phyloP scores from a whole-genome alignment of 1,140 invertebrate genomes.

The Druon quercuslanigerum region DNA sequence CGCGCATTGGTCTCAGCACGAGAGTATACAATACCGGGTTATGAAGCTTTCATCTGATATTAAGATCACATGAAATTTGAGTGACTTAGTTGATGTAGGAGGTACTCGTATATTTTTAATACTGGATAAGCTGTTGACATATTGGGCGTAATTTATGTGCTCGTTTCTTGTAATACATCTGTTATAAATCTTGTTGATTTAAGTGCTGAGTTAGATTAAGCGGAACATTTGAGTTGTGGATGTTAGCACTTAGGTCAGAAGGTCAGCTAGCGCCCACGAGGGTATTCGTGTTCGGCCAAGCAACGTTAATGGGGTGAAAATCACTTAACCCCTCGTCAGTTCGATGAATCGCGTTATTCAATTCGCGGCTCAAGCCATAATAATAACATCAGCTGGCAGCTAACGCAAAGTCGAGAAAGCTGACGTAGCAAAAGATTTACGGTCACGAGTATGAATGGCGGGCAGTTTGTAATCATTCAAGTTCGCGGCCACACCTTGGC shows the following conservation, averaged over 20 bases:
- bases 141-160: constrained; percentile 11
- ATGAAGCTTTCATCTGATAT: neutral
- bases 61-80: neutral
- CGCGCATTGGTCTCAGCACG: no score
- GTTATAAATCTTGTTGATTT: constrained; percentile 30
- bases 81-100: neutral
- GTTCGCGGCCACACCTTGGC: constrained; percentile 73
- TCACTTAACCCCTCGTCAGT: constrained; percentile 67
- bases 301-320: constrained; percentile 56
- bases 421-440: constrained; percentile 71
- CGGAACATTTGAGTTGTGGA: constrained; percentile 29
- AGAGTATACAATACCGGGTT: no score
- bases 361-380: constrained; percentile 64
- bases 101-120: neutral
- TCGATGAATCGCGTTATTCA: constrained; percentile 64
- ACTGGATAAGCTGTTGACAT: constrained; percentile 9
- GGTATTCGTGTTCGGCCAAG: constrained; percentile 23
- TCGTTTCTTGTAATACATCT: neutral
- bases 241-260: constrained; percentile 5
- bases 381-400: constrained; percentile 62
- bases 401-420: constrained; percentile 59
- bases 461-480: constrained; percentile 74
- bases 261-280: constrained; percentile 19
- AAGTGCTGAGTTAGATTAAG: constrained; percentile 28
- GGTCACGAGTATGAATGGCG: constrained; percentile 69